Evolutionary conservation across 2,888 invertebrate genomes (phyloP).

Genomic region (Steromphala cineraria): DNA sequence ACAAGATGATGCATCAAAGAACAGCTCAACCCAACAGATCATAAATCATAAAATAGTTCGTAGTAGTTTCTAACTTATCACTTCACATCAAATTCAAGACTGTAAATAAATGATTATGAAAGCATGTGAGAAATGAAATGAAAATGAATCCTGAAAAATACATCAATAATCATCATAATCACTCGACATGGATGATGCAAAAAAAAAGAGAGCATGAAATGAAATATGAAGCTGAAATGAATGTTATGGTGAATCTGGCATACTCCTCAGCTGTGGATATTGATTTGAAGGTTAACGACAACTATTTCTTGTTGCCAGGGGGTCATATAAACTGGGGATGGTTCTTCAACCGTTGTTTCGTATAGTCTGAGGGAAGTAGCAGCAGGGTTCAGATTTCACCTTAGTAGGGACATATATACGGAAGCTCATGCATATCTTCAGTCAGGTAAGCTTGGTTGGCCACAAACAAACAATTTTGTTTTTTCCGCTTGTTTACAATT

Average conservation of each 20-base stretch:
- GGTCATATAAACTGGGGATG: no score
- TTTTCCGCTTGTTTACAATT: no score
- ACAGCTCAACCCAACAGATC: background rate
- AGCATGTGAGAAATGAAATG: background rate
- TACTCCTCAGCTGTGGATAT: no score
- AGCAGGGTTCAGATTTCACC: no score
- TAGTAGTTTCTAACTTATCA: no score
- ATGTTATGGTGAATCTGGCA: no score
- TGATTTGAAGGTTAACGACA: no score
- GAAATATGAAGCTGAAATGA: background rate
- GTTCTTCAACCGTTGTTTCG: no score
- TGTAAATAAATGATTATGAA: background rate
- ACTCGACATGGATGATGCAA: background rate
- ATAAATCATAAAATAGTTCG: background rate
- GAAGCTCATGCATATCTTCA: slow-evolving; percentile 1
- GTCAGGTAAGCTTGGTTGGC: background rate
- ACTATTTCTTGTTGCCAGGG: no score
- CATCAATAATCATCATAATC: background rate
- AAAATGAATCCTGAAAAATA: background rate
- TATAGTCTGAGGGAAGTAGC: no score
- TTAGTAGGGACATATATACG: background rate
- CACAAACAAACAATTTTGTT: no score
- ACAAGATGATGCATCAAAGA: background rate
- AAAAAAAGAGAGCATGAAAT: background rate
- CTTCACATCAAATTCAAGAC: background rate